Evolutionary conservation across 1,140 invertebrate genomes (phyloP).

Genomic region (Triops longicaudatus): DNA sequence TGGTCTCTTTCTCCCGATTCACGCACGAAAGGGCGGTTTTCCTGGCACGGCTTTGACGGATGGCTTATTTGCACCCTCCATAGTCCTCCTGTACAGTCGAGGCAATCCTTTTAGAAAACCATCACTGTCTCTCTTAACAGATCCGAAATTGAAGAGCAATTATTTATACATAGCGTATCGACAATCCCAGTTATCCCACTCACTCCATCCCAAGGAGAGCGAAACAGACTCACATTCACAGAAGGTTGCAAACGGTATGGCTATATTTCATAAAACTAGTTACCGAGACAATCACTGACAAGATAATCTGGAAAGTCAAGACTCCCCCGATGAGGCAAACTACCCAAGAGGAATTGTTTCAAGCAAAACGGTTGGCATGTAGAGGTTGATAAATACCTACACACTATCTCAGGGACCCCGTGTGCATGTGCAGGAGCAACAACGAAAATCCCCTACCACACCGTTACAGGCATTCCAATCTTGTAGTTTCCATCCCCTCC

Average conservation of each 20-base stretch:
- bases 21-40: neutral
- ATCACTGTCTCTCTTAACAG: slow-evolving; percentile 1
- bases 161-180: neutral
- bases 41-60: neutral
- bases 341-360: neutral
- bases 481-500: too few species aligned
- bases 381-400: neutral
- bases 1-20: too few species aligned
- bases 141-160: neutral
- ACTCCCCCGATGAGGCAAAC: neutral
- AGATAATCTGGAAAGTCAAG: neutral
- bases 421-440: neutral
- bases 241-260: neutral
- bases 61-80: neutral
- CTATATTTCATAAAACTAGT: slow-evolving; percentile 7
- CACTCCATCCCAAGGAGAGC: neutral
- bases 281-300: slow-evolving; percentile 14
- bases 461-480: too few species aligned
- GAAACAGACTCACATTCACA: neutral
- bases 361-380: neutral
- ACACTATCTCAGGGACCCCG: neutral
- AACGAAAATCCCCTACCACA: neutral
- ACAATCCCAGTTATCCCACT: neutral
- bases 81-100: too few species aligned
- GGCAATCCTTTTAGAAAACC: neutral